phyloP scores from a whole-genome alignment of 2,888 invertebrate species.

The Mythimna albipuncta region DNA sequence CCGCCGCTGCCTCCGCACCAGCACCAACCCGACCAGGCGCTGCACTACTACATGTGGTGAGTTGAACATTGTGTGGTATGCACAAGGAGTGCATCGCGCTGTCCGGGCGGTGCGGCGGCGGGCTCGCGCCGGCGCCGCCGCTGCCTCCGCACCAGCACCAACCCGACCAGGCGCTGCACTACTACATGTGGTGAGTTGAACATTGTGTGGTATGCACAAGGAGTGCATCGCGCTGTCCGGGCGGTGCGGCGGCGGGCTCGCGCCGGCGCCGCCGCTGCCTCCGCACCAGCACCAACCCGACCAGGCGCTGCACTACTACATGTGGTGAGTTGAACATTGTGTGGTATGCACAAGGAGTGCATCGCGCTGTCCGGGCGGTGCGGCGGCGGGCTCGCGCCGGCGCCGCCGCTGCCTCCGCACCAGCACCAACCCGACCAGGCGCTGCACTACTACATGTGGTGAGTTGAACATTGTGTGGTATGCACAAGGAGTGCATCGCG shows the following conservation, averaged over 20 bases:
- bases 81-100: too few species aligned
- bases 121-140: constrained; percentile 91
- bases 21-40: constrained; percentile 83
- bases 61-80: constrained; percentile 36
- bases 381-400: constrained; percentile 91
- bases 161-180: constrained; percentile 85
- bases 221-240: too few species aligned
- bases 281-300: constrained; percentile 89
- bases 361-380: constrained; percentile 85
- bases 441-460: constrained; percentile 91
- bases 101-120: constrained; percentile 91
- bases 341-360: too few species aligned
- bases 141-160: constrained; percentile 89
- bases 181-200: constrained; percentile 90
- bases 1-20: constrained; percentile 91
- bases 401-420: constrained; percentile 91
- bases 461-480: constrained; percentile 43
- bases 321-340: constrained; percentile 86
- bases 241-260: constrained; percentile 92
- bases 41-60: constrained; percentile 91
- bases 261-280: constrained; percentile 91
- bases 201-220: too few species aligned
- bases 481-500: too few species aligned
- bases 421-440: constrained; percentile 86
- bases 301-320: constrained; percentile 88